Percentiles rank a stretch among this genome's conserved stretches.
Conservation (phyloP, 2,797 vertebrate species). For the Acestrorhynchus altus region DNA sequence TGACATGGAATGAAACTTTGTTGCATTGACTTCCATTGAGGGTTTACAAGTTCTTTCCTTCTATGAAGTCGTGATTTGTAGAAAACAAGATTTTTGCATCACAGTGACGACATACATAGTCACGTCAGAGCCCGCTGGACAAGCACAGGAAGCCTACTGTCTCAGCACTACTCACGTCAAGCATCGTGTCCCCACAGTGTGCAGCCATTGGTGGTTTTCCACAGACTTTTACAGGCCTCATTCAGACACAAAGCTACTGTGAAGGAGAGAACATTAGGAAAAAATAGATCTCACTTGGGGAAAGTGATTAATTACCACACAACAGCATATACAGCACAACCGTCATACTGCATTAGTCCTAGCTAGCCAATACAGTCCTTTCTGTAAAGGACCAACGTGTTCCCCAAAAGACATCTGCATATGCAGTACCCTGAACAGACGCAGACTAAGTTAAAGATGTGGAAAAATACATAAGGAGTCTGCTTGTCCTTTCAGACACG, state of each 20-base stretch:
- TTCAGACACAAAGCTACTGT: constrained; percentile 16
- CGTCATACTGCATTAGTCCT: constrained; percentile 50
- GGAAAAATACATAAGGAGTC: background rate
- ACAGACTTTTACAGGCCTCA: constrained; percentile 60
- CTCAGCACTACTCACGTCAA: constrained; percentile 69
- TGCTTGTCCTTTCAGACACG: constrained; percentile 64
- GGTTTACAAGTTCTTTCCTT: no score
- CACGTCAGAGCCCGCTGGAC: no score
- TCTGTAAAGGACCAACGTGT: constrained; percentile 25
- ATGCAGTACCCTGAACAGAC: constrained; percentile 43
- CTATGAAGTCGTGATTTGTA: no score
- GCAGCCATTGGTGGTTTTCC: constrained; percentile 76
- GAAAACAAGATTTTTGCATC: no score
- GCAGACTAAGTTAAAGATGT: constrained; percentile 40
- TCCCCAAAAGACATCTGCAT: constrained; percentile 46
- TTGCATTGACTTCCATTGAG: no score
- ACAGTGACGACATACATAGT: no score
- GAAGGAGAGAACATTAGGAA: constrained; percentile 27
- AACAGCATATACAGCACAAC: constrained; percentile 53
- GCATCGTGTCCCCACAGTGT: constrained; percentile 73
- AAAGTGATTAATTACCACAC: constrained; percentile 55
- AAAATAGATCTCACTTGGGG: constrained; percentile 35
- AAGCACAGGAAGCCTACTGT: background rate
- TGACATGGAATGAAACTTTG: no score
- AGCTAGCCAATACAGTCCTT: background rate